Evolutionary conservation across 2,888 invertebrate species (phyloP).

Genomic region (Epinotia brunnichana): DNA sequence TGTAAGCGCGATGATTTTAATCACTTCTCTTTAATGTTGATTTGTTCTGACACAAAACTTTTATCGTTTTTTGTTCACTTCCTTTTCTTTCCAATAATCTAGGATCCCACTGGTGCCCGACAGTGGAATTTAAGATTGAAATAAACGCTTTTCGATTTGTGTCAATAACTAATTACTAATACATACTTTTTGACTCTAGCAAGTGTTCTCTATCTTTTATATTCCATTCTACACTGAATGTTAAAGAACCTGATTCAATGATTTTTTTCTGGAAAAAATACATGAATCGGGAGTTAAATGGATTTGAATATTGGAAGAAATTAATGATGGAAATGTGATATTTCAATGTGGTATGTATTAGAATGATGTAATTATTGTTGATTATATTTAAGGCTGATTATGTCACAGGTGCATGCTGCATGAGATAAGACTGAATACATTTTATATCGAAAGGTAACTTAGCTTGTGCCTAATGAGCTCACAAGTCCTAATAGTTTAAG

Average conservation of each 20-base stretch:
- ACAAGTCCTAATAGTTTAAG: background rate
- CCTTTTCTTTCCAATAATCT: slow-evolving; percentile 46
- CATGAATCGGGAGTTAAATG: slow-evolving; percentile 67
- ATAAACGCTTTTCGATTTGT: slow-evolving; percentile 49
- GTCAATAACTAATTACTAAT: slow-evolving; percentile 49
- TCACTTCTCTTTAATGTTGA: slow-evolving; percentile 43
- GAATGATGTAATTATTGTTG: background rate
- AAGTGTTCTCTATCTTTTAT: slow-evolving; percentile 19
- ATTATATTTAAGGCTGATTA: slow-evolving; percentile 5
- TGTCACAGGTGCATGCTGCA: slow-evolving; percentile 20
- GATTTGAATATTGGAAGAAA: slow-evolving; percentile 43
- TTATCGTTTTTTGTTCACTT: slow-evolving; percentile 46
- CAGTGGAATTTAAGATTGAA: slow-evolving; percentile 56
- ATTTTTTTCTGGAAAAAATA: slow-evolving; percentile 75
- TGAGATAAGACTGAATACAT: slow-evolving; percentile 30
- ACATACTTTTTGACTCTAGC: slow-evolving; percentile 16
- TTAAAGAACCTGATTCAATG: slow-evolving; percentile 70
- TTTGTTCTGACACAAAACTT: slow-evolving; percentile 53
- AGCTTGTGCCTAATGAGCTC: slow-evolving; percentile 12
- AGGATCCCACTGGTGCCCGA: slow-evolving; percentile 66
- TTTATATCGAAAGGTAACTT: slow-evolving; percentile 11
- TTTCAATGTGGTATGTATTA: slow-evolving; percentile 8
- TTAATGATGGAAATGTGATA: slow-evolving; percentile 8
- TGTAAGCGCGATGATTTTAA: slow-evolving; percentile 52
- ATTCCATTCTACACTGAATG: slow-evolving; percentile 47